Base-by-base conservation (phyloP, 2,113 vertebrate species). In the Etheostoma spectabile region DNA sequence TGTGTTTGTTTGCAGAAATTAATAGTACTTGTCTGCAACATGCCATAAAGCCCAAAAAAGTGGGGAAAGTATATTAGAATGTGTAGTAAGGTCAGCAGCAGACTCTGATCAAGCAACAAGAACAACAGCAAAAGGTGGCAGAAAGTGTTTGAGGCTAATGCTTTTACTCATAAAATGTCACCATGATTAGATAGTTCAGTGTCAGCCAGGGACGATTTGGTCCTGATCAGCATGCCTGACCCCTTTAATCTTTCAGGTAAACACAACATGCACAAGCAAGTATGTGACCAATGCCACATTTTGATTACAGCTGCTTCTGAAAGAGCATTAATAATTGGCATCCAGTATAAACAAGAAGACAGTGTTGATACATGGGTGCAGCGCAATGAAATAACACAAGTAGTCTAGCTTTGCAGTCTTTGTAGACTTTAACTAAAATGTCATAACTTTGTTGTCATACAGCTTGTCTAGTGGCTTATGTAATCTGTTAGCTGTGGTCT, bases 401-500 rank as follows among this genome's bases (percentile, higher is more conserved):
- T 45, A 33, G 24, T 83, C 73, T 55, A 51, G 66, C 52, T 75
- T 45, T n/a, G 13, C 10, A 27, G 66, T 30, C 6, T 77, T 74
- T 38, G 48, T 61, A 24, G 24, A 71, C 42, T 67, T 67, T 60
- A 60, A 24, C 78, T n/a, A 6, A 62, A 78, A 73, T 74, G 65
- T 77, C 77, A 80, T 30, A 62, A 64, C 64, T 52, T 30, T 66
- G 65, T 80, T 60, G 76, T 75, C 51, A 30, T 53, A 15, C 22
- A 64, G 67, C 82, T 74, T 42, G 46, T 38, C 64, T 63, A 57
- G 27, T 61, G 51, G 59, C 51, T 92, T 86, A 80, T 57, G 45
- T 83, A 71, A 86, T 79, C 61, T 74, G 49, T 74, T 78, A 49
- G 75, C 77, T 30, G 74, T 52, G 90, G 80, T 86, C 88, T 91